Evolutionary conservation across 1,140 invertebrate genomes (phyloP).

Genomic region (Sitophilus oryzae): DNA sequence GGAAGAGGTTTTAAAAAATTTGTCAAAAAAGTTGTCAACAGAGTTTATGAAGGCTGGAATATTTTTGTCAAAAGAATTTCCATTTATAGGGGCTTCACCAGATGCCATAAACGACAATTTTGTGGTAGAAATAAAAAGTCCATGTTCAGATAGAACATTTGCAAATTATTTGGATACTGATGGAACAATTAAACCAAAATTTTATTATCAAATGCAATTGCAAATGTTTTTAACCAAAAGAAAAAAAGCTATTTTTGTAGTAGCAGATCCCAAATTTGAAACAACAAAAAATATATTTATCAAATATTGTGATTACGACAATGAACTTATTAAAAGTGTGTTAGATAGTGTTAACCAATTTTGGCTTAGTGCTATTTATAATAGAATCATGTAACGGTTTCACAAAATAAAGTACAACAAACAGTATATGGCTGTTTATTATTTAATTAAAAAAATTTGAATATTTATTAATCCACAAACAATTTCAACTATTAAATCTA

Average conservation of each 20-base stretch:
- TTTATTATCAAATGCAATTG: conserved; percentile 47
- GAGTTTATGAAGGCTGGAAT: conserved; percentile 24
- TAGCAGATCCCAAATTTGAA: conserved; percentile 26
- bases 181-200: conserved; percentile 40
- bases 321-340: background rate
- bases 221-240: no score
- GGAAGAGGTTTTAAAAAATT: background rate
- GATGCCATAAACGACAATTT: conserved; percentile 46
- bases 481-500: no score
- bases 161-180: conserved; percentile 29
- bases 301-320: conserved; percentile 7
- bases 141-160: conserved; percentile 42
- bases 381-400: no score
- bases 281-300: conserved; percentile 29
- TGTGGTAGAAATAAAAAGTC: conserved; percentile 48
- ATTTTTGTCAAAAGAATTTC: conserved; percentile 22
- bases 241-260: conserved; percentile 18
- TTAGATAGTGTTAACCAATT: conserved; percentile 1
- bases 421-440: no score
- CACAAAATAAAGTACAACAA: no score
- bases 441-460: no score
- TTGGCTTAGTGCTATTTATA: conserved; percentile 7
- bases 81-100: conserved; percentile 42
- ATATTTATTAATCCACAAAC: no score
- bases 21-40: conserved; percentile 18